Base-by-base conservation (phyloP, 1,140 invertebrate species). In the Heliothis virescens region DNA sequence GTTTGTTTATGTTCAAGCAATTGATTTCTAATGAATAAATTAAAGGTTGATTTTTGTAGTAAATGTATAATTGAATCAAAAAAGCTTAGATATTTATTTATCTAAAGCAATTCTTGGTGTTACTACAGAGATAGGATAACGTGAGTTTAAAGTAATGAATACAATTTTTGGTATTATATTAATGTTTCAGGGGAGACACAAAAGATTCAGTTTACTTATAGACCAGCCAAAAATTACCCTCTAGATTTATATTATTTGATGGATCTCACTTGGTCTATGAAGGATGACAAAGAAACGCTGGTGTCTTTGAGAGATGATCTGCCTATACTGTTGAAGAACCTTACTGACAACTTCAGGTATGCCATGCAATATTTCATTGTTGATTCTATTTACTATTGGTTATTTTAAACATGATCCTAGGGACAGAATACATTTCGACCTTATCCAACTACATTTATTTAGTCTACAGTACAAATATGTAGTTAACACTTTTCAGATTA, bases 171-270 rank as follows among this genome's bases (percentile, higher is more conserved):
- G 18, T 59, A 67, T 0, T 15, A 12, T n/a, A 12, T 15, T 48
- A 1, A 26, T 29, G 3, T 79, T 95, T 77, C 87, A 96, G 95
- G 95, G 48, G 93, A 95, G 82, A 95, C 94, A 15, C 93, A 94
- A 86, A 94, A 90, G 62, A 86, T 96, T 18, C 91, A 94, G 76
- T 94, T 96, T 80, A 92, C 94, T 16, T 96, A 95, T 83, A 90
- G 96, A 63, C 95, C 96, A 15, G 96, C 96, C 53, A 96, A 95
- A 87, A 97, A 98, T 91, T 99, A 98, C 94, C 98, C 98, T 1
- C 95, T 99, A n/a, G 98, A 99, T 92, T 94, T 99, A 10, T 99
- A 99, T 91, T 98, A 98, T 87, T 92, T 99, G 50, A 98, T 99
- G 97, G 98, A 99, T 91, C 94, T 98, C 12, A 98, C 98, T 7